Conservation (phyloP, 2,113 vertebrate genomes). For the Nestor notabilis region DNA sequence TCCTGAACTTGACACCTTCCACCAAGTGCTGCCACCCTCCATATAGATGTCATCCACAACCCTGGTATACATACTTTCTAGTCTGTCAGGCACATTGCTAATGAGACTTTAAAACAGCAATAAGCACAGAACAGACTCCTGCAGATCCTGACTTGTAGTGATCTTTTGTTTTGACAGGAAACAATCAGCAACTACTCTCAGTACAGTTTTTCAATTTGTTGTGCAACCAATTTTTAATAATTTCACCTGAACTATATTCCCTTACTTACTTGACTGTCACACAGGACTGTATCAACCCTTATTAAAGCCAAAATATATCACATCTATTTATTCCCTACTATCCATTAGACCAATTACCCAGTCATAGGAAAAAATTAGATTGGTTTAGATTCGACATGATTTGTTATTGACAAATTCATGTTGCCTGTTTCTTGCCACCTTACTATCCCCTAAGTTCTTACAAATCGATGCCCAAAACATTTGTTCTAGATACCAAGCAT, state of each 20-base stretch:
- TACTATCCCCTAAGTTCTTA: not conserved
- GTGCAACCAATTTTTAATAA: not conserved
- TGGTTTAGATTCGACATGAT: constrained; percentile 35
- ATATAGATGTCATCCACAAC: not conserved
- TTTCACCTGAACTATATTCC: not conserved
- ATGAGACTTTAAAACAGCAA: not conserved
- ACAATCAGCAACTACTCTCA: not conserved
- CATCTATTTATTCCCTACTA: constrained; percentile 13
- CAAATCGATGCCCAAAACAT: not conserved
- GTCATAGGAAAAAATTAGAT: constrained; percentile 35
- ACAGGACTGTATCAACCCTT: not conserved
- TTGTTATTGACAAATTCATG: constrained; percentile 14
- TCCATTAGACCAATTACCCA: not conserved
- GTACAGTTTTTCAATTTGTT: not conserved
- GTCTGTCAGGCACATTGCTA: not conserved
- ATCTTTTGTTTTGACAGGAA: constrained; percentile 3
- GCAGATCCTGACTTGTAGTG: not conserved
- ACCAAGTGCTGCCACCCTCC: not conserved
- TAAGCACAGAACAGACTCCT: not conserved
- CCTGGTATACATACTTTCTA: not conserved
- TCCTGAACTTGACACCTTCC: not conserved
- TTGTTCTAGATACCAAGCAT: not conserved
- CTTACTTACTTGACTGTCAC: not conserved
- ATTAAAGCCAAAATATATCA: constrained; percentile 19
- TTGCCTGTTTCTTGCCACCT: constrained; percentile 14